Percentiles rank a stretch among this genome's conserved stretches.
Conservation (phyloP, 1,140 invertebrate species). For the Drosophila ironensis region DNA sequence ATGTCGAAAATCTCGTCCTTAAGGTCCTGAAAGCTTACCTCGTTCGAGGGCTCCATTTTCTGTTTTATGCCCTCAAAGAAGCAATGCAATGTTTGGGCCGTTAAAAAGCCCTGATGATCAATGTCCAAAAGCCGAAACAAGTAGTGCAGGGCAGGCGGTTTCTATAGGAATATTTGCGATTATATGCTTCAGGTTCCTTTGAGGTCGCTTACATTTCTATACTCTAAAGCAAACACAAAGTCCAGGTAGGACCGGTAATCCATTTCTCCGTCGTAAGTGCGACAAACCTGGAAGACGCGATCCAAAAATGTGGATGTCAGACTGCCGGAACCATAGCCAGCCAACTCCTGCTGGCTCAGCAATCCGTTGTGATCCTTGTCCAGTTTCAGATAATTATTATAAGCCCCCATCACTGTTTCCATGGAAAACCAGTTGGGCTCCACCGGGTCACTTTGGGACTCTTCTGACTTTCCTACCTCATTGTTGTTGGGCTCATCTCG, state of each 20-base stretch:
- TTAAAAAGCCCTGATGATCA: conserved; percentile 92
- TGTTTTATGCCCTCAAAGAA: conserved; percentile 97
- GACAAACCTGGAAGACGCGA: conserved; percentile 96
- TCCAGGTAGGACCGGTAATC: conserved; percentile 99
- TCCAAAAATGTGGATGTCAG: conserved; percentile 96
- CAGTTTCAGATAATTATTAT: conserved; percentile 96
- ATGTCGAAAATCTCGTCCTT: conserved; percentile 99
- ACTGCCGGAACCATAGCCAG: conserved; percentile 94
- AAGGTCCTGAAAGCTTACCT: conserved; percentile 95
- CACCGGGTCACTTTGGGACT: neutral
- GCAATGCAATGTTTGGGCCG: conserved; percentile 95
- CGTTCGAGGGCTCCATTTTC: conserved; percentile 91
- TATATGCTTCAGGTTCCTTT: neutral
- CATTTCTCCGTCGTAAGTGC: conserved; percentile 98
- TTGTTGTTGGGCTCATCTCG: conserved; percentile 88
- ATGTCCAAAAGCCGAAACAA: conserved; percentile 96
- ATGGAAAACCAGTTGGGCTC: conserved; percentile 97
- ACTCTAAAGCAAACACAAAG: conserved; percentile 96
- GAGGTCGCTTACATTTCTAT: conserved; percentile 87
- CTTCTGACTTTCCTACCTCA: conserved; percentile 86
- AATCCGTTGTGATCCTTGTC: conserved; percentile 98
- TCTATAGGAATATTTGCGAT: neutral
- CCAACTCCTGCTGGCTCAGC: conserved; percentile 94
- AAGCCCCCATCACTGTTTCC: conserved; percentile 93
- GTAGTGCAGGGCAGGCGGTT: conserved; percentile 92